A percentile compares a stretch with the other conserved stretches of the same genome.
These are phyloP conservation scores for Macrochelys suwanniensis DNA, from an alignment of 2,797 vertebrate species.

Conservation along the genomic window DNA sequence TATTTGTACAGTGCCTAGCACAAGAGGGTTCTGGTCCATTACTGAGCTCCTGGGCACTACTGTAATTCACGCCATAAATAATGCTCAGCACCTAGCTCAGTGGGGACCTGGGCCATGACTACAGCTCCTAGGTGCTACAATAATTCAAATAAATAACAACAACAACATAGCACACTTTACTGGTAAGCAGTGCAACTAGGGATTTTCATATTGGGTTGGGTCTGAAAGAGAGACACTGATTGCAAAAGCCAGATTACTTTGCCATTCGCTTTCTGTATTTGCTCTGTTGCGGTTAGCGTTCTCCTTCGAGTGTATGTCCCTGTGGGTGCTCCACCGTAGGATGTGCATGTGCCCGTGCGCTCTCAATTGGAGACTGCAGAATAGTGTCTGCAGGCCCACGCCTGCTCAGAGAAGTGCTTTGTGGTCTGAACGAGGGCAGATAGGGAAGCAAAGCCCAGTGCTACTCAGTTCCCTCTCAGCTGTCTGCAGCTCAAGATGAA, in stretches of 20 bases:
- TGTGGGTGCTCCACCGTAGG: not conserved
- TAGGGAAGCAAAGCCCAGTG: not conserved
- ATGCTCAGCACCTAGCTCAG: not conserved
- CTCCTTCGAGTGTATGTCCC: not conserved
- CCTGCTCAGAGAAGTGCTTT: not conserved
- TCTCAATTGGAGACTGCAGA: not conserved
- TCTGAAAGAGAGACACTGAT: not conserved
- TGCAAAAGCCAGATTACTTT: not conserved
- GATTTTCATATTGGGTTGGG: not conserved
- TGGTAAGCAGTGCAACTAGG: not conserved
- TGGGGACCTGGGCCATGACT: not conserved
- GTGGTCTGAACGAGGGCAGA: not conserved
- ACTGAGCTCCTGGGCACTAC: not conserved
- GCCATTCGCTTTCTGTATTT: not conserved
- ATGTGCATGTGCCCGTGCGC: fast-evolving
- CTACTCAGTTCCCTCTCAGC: not conserved
- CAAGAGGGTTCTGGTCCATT: not conserved
- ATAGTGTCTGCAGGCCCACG: not conserved
- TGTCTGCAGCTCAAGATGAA: not conserved
- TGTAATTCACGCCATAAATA: not conserved
- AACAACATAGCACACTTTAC: not conserved
- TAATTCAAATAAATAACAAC: not conserved
- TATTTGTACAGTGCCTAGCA: no score
- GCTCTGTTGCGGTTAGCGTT: not conserved
- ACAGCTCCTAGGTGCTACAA: not conserved